Conservation (phyloP, 2,113 vertebrate species). For the Aegypius monachus region DNA sequence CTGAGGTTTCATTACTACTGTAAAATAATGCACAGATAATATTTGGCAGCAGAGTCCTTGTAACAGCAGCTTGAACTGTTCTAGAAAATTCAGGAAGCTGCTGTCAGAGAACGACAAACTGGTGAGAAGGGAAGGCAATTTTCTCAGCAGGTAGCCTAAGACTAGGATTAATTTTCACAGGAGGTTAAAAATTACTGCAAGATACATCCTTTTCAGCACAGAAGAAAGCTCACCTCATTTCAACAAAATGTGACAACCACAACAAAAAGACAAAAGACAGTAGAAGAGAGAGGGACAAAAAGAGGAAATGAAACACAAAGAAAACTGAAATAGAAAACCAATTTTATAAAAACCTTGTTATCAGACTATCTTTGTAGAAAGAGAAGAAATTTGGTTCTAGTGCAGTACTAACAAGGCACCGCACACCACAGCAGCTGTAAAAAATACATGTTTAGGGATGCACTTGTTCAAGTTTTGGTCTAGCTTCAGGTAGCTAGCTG, state of each 20-base stretch:
- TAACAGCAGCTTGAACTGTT: not conserved
- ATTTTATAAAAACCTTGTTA: not conserved
- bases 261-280: not conserved
- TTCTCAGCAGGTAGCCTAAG: not conserved
- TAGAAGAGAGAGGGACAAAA: not conserved
- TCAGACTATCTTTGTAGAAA: not conserved
- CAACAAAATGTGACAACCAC: not conserved
- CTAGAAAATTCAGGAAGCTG: not conserved
- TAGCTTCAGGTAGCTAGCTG: not conserved
- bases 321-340: not conserved
- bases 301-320: not conserved
- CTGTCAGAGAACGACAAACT: not conserved
- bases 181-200: not conserved
- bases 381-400: not conserved
- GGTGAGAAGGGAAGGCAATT: not conserved
- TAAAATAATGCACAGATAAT: not conserved
- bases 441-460: not conserved
- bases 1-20: not conserved
- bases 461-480: not conserved
- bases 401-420: not conserved
- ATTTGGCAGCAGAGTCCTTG: not conserved
- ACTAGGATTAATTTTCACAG: not conserved
- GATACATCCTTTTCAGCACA: not conserved
- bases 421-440: not conserved
- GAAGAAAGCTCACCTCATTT: not conserved